Percentiles rank a stretch among this genome's conserved stretches.
Evolutionary conservation across 2,797 vertebrate species (phyloP).

Genomic region (Muscicapa striata): DNA sequence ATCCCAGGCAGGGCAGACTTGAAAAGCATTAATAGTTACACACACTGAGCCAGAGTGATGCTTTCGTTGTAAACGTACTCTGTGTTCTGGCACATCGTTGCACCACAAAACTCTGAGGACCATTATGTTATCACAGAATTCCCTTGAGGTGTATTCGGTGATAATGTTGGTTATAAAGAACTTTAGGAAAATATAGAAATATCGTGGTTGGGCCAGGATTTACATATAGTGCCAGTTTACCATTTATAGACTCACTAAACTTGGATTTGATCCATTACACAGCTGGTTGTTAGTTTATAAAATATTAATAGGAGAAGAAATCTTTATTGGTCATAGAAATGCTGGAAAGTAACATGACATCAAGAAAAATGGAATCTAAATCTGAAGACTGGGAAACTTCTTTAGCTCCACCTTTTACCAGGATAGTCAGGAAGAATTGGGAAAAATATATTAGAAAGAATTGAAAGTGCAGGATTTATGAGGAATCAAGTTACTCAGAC

Average conservation of each 20-base stretch:
- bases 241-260: background rate
- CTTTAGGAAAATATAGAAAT: background rate
- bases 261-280: background rate
- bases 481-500: background rate
- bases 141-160: background rate
- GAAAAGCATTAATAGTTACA: background rate
- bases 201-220: background rate
- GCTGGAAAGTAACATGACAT: background rate
- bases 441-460: background rate
- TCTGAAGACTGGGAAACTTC: background rate
- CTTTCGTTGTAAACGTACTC: background rate
- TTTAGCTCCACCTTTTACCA: background rate
- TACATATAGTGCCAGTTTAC: background rate
- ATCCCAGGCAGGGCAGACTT: background rate
- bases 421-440: background rate
- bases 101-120: background rate
- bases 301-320: background rate
- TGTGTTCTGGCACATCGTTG: background rate
- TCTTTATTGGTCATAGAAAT: background rate
- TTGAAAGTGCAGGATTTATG: background rate
- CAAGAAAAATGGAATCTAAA: background rate
- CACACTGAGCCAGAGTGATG: background rate
- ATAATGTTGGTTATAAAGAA: background rate
- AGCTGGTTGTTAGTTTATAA: conserved; percentile 9
- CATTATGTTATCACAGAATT: background rate